Base-by-base conservation (phyloP, 2,113 vertebrate genomes). In the Phyllopteryx taeniolatus region DNA sequence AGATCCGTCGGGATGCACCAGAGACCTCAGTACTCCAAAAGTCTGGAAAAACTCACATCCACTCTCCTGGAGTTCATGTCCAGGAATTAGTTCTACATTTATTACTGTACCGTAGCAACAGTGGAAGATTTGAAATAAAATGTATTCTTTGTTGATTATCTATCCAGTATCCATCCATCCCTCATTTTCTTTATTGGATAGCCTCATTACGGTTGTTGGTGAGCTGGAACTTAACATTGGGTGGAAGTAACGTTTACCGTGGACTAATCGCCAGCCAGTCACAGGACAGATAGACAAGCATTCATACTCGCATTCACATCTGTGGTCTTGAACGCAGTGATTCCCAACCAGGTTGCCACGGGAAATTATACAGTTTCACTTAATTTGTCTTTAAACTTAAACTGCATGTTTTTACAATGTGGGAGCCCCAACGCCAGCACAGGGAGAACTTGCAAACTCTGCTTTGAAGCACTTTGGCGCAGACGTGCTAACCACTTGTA, bases 21-120 rank as follows among this genome's bases (percentile, higher is more conserved):
- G 39, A 35, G 66, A 9, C n/a, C 31, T 4, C 83, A 71, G 5
- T 83, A 79, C 74, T 81, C 86, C 54, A 89, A 81, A 20, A 91
- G 83, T 69, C 84, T 93, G 17, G 86, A 92, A 63, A 93, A 93
- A 83, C 90, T 93, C 54, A 91, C 90, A 33, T 91, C 89, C 20
- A 92, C 93, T 3, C 89, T 93, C 39, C 70, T 93, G 59, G 88
- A 92, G 71, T 86, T 93, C 31, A 89, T 93, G 35, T 69, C 87
- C 69, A 90, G 89, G 69, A 92, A 92, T 86, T 85, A 78, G 72
- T 53, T 42, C 1, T 19, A 59, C 22, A 59, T 7, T 7, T 9
- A 17, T 8, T 61, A 60, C 11, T 60, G 27, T 33, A 3, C 6
- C 27, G 3, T 33, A 14, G 39, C 39, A 10, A 9, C 13, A 15